These are phyloP conservation scores for Sanderia malayensis DNA, from an alignment of 30 jellyfish, hydroid and myxozoan genomes.

Conservation along the genomic window DNA sequence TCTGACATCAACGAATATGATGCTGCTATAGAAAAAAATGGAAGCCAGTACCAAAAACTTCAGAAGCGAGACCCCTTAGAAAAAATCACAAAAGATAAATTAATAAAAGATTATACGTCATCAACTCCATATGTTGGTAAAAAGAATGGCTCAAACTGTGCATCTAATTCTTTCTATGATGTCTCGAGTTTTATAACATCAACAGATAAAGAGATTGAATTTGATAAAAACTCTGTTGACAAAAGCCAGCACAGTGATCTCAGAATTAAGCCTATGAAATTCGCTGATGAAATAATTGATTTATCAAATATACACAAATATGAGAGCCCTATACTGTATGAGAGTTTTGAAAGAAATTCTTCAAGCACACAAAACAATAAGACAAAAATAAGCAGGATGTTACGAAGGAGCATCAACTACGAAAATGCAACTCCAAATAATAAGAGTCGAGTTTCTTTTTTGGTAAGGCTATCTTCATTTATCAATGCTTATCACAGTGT, in stretches of 20 bases:
- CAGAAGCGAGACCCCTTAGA: no score
- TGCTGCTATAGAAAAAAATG: no score
- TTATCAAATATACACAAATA: background rate
- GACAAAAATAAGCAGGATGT: background rate
- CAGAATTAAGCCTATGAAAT: no score
- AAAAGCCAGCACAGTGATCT: background rate
- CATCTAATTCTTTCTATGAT: background rate
- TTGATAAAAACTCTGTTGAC: background rate
- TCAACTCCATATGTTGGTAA: background rate
- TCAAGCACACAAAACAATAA: background rate
- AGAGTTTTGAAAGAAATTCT: background rate
- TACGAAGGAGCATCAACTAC: background rate
- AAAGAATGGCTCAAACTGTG: background rate
- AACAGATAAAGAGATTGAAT: background rate
- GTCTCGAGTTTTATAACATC: background rate
- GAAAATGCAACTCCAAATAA: background rate
- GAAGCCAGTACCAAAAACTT: no score
- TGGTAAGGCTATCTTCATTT: no score
- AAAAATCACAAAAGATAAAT: no score
- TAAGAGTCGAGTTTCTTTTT: constrained; percentile 13
- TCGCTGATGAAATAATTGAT: background rate
- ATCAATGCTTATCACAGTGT: no score
- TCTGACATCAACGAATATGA: no score
- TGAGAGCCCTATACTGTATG: background rate
- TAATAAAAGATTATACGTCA: background rate